Evolutionary conservation across 2,797 vertebrate species (phyloP).

Genomic region (Cercopithecus hamlyni): DNA sequence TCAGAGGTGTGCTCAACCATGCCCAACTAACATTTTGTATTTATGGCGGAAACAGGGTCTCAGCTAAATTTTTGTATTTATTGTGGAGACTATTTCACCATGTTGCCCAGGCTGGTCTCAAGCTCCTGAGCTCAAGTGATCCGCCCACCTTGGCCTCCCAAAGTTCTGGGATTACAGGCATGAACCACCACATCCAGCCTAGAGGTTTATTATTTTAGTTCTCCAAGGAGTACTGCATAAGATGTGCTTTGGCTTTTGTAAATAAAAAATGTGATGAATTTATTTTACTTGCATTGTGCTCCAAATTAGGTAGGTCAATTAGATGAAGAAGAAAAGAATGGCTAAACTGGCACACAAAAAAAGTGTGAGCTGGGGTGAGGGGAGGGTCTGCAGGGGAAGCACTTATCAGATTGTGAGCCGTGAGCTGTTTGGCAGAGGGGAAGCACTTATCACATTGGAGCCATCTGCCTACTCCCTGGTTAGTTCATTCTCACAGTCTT

Average conservation of each 20-base stretch:
- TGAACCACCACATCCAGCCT: neutral
- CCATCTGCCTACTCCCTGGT: neutral
- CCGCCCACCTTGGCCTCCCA: neutral
- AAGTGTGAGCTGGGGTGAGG: neutral
- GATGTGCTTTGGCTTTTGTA: conserved; percentile 23
- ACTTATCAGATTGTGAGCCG: neutral
- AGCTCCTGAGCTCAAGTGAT: neutral
- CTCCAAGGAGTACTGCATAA: neutral
- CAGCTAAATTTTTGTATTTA: neutral
- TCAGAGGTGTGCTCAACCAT: neutral
- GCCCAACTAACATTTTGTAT: neutral
- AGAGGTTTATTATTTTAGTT: neutral
- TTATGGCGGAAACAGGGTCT: neutral
- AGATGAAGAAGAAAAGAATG: neutral
- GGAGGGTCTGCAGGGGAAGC: neutral
- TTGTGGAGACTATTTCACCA: neutral
- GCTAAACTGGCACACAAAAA: neutral
- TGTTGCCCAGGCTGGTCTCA: neutral
- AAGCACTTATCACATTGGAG: neutral
- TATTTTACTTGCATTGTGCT: neutral
- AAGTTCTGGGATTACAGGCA: neutral
- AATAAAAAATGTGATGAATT: neutral
- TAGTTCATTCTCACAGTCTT: neutral
- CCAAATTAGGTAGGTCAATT: neutral
- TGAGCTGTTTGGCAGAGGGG: neutral